Conservation (phyloP, 1,140 invertebrate species). For the Sarcophaga peregrina region DNA sequence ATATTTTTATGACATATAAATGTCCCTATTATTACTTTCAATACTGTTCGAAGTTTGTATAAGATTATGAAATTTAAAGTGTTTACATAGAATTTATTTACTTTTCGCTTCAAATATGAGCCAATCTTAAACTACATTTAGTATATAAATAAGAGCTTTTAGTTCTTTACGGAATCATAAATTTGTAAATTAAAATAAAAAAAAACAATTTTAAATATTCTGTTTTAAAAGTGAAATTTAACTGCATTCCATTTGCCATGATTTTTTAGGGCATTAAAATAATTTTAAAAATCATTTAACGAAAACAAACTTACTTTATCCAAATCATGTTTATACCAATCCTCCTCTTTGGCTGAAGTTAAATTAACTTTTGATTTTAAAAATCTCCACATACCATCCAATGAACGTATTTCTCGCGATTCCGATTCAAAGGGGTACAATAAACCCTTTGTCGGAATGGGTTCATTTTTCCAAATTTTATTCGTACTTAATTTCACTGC, state of each 20-base stretch:
- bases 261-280: too few species aligned
- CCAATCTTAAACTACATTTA: too few species aligned
- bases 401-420: slow-evolving; percentile 77
- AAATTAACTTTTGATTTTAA: slow-evolving; percentile 72
- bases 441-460: slow-evolving; percentile 68
- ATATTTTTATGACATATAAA: too few species aligned
- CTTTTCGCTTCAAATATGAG: too few species aligned
- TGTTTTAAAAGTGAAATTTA: not conserved
- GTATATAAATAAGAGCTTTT: too few species aligned
- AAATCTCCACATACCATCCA: slow-evolving; percentile 93
- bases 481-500: not conserved
- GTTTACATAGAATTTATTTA: too few species aligned
- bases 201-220: too few species aligned
- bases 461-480: slow-evolving; percentile 3
- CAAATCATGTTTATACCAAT: slow-evolving; percentile 80
- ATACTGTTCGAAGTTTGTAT: too few species aligned
- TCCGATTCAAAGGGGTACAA: slow-evolving; percentile 86
- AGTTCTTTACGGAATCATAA: too few species aligned
- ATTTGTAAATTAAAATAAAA: too few species aligned
- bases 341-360: slow-evolving; percentile 75
- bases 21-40: too few species aligned
- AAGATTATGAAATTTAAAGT: too few species aligned
- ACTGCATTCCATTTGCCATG: not conserved
- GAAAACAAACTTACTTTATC: slow-evolving; percentile 44
- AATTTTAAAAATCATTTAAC: not conserved